These are phyloP conservation scores for Phylloscopus trochiloides DNA, from an alignment of 2,113 vertebrate species.

Conservation along the genomic window DNA sequence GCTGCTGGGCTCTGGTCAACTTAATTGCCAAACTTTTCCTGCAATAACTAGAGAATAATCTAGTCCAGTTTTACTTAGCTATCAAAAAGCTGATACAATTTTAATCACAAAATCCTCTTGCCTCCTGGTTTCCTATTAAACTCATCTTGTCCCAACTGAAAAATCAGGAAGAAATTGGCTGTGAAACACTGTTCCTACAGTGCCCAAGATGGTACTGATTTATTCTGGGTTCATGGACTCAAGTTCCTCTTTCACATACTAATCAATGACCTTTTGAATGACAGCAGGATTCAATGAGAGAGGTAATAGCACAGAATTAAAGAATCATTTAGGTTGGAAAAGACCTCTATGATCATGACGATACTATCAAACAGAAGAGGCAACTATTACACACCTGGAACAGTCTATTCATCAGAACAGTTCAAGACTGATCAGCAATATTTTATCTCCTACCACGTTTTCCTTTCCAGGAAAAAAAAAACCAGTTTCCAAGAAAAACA, in stretches of 20 bases:
- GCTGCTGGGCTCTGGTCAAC: neutral
- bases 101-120: neutral
- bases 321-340: neutral
- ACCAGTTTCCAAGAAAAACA: neutral
- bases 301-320: neutral
- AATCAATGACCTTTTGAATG: neutral
- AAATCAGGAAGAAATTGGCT: neutral
- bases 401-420: neutral
- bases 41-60: neutral
- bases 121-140: neutral
- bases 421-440: neutral
- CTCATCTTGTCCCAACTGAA: neutral
- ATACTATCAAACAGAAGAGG: neutral
- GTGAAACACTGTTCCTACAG: neutral
- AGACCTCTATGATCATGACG: neutral
- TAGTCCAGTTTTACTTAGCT: neutral
- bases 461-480: neutral
- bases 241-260: neutral
- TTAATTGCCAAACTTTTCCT: neutral
- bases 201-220: neutral
- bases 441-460: neutral
- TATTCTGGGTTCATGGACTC: neutral
- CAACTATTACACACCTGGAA: neutral
- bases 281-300: neutral
- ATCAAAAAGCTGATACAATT: neutral